phyloP scores from a whole-genome alignment of 2,888 invertebrate species.

The Caenorhabditis doughertyi region DNA sequence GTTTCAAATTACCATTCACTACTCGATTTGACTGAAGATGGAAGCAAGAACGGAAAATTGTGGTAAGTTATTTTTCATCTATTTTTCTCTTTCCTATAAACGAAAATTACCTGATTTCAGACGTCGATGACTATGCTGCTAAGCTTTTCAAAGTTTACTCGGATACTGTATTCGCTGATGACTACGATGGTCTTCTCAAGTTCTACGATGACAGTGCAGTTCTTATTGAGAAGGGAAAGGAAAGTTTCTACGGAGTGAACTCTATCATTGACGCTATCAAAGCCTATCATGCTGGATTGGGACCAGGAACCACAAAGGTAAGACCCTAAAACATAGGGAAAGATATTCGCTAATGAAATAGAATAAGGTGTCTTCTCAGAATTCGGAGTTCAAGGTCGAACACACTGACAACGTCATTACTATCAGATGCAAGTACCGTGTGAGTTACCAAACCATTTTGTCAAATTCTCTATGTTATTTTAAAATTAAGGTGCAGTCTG shows the following conservation, averaged over 20 bases:
- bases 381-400: conserved; percentile 58
- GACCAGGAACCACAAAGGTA: conserved; percentile 58
- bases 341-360: conserved; percentile 43
- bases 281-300: conserved; percentile 55
- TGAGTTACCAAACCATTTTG: conserved; percentile 14
- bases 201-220: conserved; percentile 63
- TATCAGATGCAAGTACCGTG: conserved; percentile 57
- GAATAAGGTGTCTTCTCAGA: conserved; percentile 53
- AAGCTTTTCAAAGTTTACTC: conserved; percentile 57
- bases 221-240: conserved; percentile 59
- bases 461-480: conserved; percentile 2
- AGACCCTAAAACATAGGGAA: neutral
- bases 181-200: conserved; percentile 53
- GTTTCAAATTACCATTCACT: conserved; percentile 6
- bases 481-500: conserved; percentile 63
- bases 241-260: conserved; percentile 44
- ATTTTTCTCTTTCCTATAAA: neutral
- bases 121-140: conserved; percentile 44
- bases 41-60: conserved; percentile 40
- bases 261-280: conserved; percentile 60
- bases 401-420: conserved; percentile 51
- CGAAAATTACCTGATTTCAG: conserved; percentile 3
- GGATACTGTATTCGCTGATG: conserved; percentile 57
- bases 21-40: conserved; percentile 15
- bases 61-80: conserved; percentile 22